Evolutionary conservation across 1,140 invertebrate species (phyloP).

Genomic region (silkworm (Bombyx mori)): DNA sequence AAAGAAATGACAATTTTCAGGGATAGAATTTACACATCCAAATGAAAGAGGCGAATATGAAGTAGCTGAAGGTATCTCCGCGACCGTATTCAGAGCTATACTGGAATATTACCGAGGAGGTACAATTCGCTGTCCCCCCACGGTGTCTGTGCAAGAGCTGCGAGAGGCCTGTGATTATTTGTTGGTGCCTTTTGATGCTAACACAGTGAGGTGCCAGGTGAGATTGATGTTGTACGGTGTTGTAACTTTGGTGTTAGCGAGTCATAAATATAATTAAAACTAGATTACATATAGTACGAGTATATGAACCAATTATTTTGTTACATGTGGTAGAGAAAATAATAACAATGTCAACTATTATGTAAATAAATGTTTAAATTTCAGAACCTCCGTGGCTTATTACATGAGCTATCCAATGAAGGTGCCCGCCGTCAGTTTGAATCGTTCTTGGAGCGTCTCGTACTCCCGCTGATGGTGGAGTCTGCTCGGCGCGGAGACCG

Average conservation of each 20-base stretch:
- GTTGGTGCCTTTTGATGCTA: conserved; percentile 96
- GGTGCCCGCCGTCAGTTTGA: conserved; percentile 98
- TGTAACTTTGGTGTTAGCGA: no score
- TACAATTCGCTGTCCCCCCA: conserved; percentile 87
- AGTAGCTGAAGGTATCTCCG: conserved; percentile 97
- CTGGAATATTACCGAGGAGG: conserved; percentile 96
- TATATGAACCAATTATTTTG: no score
- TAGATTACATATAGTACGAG: no score
- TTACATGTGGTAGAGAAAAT: no score
- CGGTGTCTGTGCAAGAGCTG: conserved; percentile 83
- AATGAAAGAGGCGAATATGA: conserved; percentile 98
- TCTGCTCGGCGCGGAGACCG: conserved; percentile 92
- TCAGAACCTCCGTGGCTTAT: conserved; percentile 83
- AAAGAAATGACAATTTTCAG: conserved; percentile 17
- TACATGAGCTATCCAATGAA: conserved; percentile 99
- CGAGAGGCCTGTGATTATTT: conserved; percentile 99
- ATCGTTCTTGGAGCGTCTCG: conserved; percentile 94
- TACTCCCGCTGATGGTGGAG: conserved; percentile 94
- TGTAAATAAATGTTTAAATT: not conserved
- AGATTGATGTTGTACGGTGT: conserved; percentile 1
- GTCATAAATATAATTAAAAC: no score
- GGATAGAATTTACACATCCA: conserved; percentile 90
- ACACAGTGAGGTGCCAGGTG: conserved; percentile 89
- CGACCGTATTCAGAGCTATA: conserved; percentile 95
- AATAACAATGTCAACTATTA: no score